These are phyloP conservation scores for Stegodyphus dumicola DNA, from an alignment of 1,140 invertebrate species.

Conservation along the genomic window DNA sequence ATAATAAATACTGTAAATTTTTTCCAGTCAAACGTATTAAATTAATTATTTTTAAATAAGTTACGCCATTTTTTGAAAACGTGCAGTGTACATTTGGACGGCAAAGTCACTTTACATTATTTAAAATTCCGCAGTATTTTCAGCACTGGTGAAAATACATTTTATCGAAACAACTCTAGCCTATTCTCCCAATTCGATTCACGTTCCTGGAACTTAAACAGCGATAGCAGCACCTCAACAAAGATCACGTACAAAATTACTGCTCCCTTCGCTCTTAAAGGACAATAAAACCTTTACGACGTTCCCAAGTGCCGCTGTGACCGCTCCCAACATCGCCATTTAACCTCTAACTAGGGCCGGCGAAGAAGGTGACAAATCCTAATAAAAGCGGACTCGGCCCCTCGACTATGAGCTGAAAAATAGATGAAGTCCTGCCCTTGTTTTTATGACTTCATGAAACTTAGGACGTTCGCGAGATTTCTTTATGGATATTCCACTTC, in stretches of 20 bases:
- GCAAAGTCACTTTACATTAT: too few species aligned
- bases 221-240: too few species aligned
- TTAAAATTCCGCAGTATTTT: too few species aligned
- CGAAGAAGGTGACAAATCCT: constrained; percentile 43
- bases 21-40: too few species aligned
- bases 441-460: constrained; percentile 38
- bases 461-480: constrained; percentile 10
- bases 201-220: too few species aligned
- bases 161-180: too few species aligned
- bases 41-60: too few species aligned
- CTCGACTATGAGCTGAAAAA: constrained; percentile 9
- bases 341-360: not conserved
- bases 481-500: constrained; percentile 23
- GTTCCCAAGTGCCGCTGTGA: not conserved
- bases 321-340: not conserved
- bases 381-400: constrained; percentile 22
- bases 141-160: too few species aligned
- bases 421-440: constrained; percentile 29
- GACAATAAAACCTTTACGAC: constrained; percentile 36
- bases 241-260: constrained; percentile 10
- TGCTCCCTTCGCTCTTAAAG: constrained; percentile 6
- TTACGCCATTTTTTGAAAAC: too few species aligned
- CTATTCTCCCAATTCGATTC: too few species aligned
- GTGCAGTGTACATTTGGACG: too few species aligned
- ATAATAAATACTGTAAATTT: too few species aligned